These are phyloP conservation scores for Aspiorhynchus laticeps DNA, from an alignment of 2,113 vertebrate genomes.

Conservation along the genomic window DNA sequence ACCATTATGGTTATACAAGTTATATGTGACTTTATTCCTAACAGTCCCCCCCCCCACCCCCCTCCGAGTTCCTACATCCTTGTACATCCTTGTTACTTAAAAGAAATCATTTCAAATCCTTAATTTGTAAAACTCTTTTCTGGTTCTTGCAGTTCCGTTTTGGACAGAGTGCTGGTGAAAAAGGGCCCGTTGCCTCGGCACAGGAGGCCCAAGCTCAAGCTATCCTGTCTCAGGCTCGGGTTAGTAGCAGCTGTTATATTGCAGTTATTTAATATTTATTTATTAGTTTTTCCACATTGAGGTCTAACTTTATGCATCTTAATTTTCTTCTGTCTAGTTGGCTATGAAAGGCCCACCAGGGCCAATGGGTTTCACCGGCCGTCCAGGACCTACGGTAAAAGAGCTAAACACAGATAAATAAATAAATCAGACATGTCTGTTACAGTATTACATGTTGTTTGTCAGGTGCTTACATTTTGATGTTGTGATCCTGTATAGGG, in stretches of 20 bases:
- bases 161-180: constrained; percentile 76
- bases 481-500: constrained; percentile 64
- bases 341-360: constrained; percentile 77
- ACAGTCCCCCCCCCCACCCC: background rate
- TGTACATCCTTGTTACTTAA: too few relatives aligned
- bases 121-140: background rate
- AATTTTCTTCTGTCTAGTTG: constrained; percentile 61
- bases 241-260: constrained; percentile 56
- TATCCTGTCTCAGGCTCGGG: constrained; percentile 79
- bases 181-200: constrained; percentile 74
- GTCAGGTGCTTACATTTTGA: background rate
- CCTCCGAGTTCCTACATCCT: background rate
- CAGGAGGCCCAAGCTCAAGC: constrained; percentile 81
- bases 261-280: background rate
- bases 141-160: constrained; percentile 76
- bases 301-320: background rate
- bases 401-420: background rate
- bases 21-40: background rate
- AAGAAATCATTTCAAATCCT: background rate
- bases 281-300: background rate
- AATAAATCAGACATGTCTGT: background rate
- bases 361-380: constrained; percentile 84
- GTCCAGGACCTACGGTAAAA: constrained; percentile 78
- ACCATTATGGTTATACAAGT: background rate
- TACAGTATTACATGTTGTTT: background rate